Conservation (phyloP, 2,797 vertebrate species). For the Sus cebifrons region DNA sequence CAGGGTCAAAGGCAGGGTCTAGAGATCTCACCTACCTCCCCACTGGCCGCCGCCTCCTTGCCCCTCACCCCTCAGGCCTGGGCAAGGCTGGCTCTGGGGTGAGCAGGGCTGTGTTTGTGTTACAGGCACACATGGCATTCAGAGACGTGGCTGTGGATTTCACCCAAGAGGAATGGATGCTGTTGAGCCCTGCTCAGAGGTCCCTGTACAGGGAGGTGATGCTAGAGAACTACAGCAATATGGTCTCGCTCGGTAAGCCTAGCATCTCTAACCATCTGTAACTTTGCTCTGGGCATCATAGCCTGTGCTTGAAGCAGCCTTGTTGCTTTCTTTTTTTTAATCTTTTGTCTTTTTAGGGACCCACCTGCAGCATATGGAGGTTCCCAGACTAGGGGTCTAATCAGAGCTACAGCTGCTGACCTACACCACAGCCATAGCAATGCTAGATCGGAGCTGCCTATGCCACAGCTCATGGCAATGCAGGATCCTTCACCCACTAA, state of each 20-base stretch:
- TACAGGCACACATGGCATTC: constrained; percentile 84
- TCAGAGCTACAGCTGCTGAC: too few species aligned
- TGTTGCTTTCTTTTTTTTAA: not conserved
- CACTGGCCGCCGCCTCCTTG: not conserved
- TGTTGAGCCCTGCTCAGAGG: constrained; percentile 78
- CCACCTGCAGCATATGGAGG: too few species aligned
- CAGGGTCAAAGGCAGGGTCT: not conserved
- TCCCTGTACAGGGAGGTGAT: constrained; percentile 86
- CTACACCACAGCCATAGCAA: too few species aligned
- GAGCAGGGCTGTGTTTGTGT: constrained; percentile 67
- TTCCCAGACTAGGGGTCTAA: too few species aligned
- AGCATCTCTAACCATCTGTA: not conserved
- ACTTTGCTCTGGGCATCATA: not conserved
- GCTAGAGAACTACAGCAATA: constrained; percentile 84
- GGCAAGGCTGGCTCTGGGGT: not conserved
- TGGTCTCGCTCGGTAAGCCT: constrained; percentile 84
- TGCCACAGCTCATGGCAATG: too few species aligned
- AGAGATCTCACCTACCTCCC: not conserved
- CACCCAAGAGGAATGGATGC: constrained; percentile 84
- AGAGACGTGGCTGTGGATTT: constrained; percentile 87
- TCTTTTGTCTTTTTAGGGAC: too few species aligned
- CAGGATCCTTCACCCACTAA: too few species aligned
- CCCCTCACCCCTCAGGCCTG: not conserved
- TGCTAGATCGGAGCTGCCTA: too few species aligned
- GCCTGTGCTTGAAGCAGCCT: not conserved